phyloP scores from a whole-genome alignment of 2,888 invertebrate genomes.

The Tridacna crocea region DNA sequence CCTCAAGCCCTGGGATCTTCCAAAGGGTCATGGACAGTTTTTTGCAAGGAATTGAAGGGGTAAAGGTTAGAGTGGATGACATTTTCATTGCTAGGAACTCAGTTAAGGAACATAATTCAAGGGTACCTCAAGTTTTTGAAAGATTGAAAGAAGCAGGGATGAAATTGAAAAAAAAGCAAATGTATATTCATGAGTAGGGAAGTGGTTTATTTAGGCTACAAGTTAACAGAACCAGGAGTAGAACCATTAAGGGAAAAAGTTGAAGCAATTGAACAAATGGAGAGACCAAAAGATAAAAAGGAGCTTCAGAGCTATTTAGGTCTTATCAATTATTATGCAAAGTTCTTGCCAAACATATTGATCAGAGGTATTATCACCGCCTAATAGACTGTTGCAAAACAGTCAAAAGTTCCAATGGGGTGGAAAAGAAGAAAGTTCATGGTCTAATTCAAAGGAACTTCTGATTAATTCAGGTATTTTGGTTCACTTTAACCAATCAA shows the following conservation, averaged over 20 bases:
- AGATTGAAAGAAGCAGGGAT: constrained; percentile 12
- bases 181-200: constrained; percentile 17
- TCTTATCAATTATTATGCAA: constrained; percentile 70
- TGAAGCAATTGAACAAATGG: constrained; percentile 68
- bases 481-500: constrained; percentile 76
- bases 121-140: not conserved
- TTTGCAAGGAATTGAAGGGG: constrained; percentile 17
- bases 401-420: constrained; percentile 6
- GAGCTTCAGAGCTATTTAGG: constrained; percentile 73
- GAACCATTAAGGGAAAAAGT: constrained; percentile 62
- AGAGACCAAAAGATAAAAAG: constrained; percentile 66
- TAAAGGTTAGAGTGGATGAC: constrained; percentile 1
- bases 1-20: constrained; percentile 22
- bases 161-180: constrained; percentile 25
- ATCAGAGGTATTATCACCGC: constrained; percentile 44
- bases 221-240: constrained; percentile 61
- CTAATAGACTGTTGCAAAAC: not conserved
- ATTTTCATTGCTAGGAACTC: constrained; percentile 1
- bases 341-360: constrained; percentile 34
- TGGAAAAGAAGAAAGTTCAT: constrained; percentile 47
- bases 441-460: constrained; percentile 60
- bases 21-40: constrained; percentile 24
- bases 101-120: constrained; percentile 2
- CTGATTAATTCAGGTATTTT: constrained; percentile 61
- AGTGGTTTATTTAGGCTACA: constrained; percentile 70